Conservation (phyloP, 2,888 invertebrate genomes). For the Pyrrhosoma nymphula region DNA sequence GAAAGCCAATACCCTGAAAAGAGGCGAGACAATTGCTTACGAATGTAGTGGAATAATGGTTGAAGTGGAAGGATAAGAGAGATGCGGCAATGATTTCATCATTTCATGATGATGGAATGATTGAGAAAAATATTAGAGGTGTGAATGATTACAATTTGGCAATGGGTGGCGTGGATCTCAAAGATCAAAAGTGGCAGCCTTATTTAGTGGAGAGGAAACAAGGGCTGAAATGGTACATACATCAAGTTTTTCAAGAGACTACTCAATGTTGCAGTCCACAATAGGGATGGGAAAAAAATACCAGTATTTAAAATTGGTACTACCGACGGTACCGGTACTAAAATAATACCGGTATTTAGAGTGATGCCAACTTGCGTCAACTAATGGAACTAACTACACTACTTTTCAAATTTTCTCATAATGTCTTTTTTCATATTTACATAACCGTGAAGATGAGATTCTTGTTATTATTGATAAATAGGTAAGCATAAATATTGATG, state of each 20-base stretch:
- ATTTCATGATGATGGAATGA: slow-evolving; percentile 43
- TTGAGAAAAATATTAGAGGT: not conserved
- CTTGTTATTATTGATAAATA: no score
- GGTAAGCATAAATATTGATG: no score
- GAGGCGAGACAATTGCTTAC: slow-evolving; percentile 37
- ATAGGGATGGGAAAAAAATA: no score
- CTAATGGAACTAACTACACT: no score
- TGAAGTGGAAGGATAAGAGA: slow-evolving; percentile 61
- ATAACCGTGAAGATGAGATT: no score
- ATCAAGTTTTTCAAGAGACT: slow-evolving; percentile 50
- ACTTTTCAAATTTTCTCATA: no score
- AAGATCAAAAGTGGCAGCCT: slow-evolving; percentile 59
- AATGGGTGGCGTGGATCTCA: slow-evolving; percentile 68
- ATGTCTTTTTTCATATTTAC: no score
- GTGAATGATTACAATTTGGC: not conserved
- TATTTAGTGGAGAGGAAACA: slow-evolving; percentile 40
- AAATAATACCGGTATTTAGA: no score
- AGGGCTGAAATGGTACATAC: slow-evolving; percentile 41
- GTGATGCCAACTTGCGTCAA: no score
- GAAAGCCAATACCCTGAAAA: slow-evolving; percentile 34
- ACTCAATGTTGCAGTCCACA: slow-evolving; percentile 42
- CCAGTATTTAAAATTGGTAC: no score
- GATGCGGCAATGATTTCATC: slow-evolving; percentile 56
- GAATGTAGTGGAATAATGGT: slow-evolving; percentile 58
- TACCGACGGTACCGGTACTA: no score